A percentile compares a stretch with the other conserved stretches of the same genome.
These are phyloP conservation scores for Coluber constrictor DNA, from an alignment of 2,797 vertebrate species.

Conservation along the genomic window DNA sequence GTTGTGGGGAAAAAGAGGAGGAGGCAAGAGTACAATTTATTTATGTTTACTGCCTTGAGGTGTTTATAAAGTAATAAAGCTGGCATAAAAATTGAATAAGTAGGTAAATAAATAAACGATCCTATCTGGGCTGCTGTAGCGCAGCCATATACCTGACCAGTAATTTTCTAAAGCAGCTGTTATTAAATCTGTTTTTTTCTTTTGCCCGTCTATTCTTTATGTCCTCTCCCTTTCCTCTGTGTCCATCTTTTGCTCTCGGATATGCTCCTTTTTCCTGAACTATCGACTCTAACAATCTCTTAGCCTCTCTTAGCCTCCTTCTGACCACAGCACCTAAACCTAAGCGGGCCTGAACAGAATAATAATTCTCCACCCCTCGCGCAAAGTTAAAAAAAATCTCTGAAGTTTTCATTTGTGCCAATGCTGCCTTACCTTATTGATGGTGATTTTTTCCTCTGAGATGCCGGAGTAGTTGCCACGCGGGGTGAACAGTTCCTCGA, in stretches of 20 bases:
- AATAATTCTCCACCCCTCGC: background rate
- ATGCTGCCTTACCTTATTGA: constrained; percentile 80
- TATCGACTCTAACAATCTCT: no score
- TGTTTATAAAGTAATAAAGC: background rate
- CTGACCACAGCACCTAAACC: background rate
- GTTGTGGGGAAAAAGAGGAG: background rate
- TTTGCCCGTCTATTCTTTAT: background rate
- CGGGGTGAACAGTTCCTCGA: constrained; percentile 81
- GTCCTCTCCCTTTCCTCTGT: background rate
- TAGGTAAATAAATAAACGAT: background rate
- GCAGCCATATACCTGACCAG: background rate
- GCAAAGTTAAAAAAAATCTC: background rate
- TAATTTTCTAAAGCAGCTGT: background rate
- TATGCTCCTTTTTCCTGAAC: background rate
- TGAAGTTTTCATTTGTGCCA: background rate
- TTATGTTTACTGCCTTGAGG: no score
- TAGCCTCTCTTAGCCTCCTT: background rate
- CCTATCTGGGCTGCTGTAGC: background rate
- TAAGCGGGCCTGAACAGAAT: background rate
- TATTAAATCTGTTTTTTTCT: background rate
- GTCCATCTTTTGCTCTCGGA: background rate
- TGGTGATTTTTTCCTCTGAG: constrained; percentile 80
- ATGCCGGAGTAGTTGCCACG: constrained; percentile 84
- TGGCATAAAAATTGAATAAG: background rate
- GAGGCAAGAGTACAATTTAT: background rate